Evolutionary conservation across 2,113 vertebrate genomes (phyloP).

Genomic region (Anas platyrhynchos): DNA sequence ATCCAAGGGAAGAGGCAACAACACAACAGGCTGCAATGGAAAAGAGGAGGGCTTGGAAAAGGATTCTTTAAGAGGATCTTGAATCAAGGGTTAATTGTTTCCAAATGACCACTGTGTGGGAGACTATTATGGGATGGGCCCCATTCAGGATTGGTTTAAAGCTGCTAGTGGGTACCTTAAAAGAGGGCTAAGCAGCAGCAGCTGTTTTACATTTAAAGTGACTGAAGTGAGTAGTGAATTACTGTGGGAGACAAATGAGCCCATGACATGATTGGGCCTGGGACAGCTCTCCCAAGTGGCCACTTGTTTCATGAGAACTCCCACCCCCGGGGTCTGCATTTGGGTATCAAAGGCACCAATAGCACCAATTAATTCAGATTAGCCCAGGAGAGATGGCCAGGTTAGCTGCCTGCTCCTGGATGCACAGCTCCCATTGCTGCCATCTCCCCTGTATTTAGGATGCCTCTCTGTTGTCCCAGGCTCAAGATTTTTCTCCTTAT

Average conservation of each 20-base stretch:
- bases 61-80: conserved; percentile 35
- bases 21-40: rapidly evolving
- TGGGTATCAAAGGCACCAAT: conserved; percentile 67
- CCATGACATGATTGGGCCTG: conserved; percentile 62
- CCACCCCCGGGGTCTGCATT: conserved; percentile 31
- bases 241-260: conserved; percentile 62
- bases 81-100: conserved; percentile 64
- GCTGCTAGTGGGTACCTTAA: conserved; percentile 57
- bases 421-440: neutral
- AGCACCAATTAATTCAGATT: conserved; percentile 72
- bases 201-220: conserved; percentile 68
- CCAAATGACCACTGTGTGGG: conserved; percentile 60
- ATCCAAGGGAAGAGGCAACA: neutral
- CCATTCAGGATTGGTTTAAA: conserved; percentile 40
- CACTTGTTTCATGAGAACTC: conserved; percentile 71
- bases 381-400: neutral
- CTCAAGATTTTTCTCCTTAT: neutral
- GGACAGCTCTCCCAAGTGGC: conserved; percentile 65
- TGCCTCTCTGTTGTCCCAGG: neutral
- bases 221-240: conserved; percentile 59
- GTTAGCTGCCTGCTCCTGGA: neutral
- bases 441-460: neutral
- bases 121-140: conserved; percentile 43
- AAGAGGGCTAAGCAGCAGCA: conserved; percentile 47
- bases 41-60: neutral